Evolutionary conservation across 2,888 invertebrate genomes (phyloP).

Genomic region (Dione juno): DNA sequence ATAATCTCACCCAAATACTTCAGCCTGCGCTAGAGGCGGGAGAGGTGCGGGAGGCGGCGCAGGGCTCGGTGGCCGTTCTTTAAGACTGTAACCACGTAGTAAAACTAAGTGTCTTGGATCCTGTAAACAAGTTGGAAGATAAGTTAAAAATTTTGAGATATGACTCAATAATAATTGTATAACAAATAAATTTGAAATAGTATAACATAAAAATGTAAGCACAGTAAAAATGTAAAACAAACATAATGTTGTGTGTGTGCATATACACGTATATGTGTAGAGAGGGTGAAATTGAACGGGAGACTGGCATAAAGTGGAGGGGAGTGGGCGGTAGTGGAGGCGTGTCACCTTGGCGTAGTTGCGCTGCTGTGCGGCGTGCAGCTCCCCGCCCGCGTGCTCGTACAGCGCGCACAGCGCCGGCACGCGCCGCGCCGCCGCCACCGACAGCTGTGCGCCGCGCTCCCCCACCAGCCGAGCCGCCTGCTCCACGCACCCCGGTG

Average conservation of each 20-base stretch:
- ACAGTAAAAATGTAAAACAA: no score
- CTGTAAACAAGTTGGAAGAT: conserved; percentile 48
- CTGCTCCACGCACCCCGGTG: conserved; percentile 88
- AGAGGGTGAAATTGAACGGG: no score
- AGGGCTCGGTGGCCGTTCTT: conserved; percentile 86
- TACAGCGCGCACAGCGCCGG: conserved; percentile 93
- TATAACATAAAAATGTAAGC: no score
- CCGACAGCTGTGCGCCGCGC: conserved; percentile 92
- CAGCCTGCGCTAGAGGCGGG: conserved; percentile 70
- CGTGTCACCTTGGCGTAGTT: conserved; percentile 92
- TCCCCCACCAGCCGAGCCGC: conserved; percentile 90
- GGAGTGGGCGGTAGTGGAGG: neutral
- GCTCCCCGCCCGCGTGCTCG: conserved; percentile 95
- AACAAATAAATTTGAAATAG: no score
- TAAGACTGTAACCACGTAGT: conserved; percentile 88
- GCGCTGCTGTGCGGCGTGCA: conserved; percentile 91
- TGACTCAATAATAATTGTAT: neutral
- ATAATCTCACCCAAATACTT: conserved; percentile 65
- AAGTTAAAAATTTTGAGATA: neutral
- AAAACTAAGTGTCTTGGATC: conserved; percentile 92
- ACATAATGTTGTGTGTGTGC: no score
- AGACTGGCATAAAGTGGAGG: neutral
- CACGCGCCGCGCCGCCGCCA: conserved; percentile 94
- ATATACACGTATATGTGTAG: neutral
- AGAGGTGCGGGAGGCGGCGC: conserved; percentile 82